Evolutionary conservation across 1,140 invertebrate genomes (phyloP).

Genomic region (Brachionus rubens): DNA sequence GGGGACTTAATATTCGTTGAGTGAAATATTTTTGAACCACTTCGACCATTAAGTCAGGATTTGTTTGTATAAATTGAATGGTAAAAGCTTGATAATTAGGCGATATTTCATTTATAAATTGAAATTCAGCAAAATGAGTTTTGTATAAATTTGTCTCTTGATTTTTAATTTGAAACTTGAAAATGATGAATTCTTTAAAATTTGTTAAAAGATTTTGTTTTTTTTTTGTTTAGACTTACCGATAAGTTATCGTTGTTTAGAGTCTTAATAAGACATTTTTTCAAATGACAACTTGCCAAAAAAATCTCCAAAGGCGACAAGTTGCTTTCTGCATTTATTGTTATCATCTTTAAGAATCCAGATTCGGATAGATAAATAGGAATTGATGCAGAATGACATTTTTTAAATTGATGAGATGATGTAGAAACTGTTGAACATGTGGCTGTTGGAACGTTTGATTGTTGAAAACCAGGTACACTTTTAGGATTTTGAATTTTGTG

Average conservation of each 20-base stretch:
- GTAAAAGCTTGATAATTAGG: conserved; percentile 14
- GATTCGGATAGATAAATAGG: conserved; percentile 42
- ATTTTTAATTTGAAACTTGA: conserved; percentile 21
- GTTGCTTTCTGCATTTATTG: background rate
- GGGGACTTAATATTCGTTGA: background rate
- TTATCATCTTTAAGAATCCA: conserved; percentile 31
- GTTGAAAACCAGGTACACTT: conserved; percentile 3
- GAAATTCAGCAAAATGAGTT: conserved; percentile 28
- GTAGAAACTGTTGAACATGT: background rate
- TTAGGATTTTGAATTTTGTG: conserved; percentile 11
- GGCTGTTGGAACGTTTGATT: background rate
- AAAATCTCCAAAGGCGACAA: conserved; percentile 12
- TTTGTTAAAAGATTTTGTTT: background rate
- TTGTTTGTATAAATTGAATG: conserved; percentile 12
- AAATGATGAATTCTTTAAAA: background rate
- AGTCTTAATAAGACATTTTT: conserved; percentile 10
- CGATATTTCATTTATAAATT: background rate
- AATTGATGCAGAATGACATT: conserved; percentile 10
- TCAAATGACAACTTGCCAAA: conserved; percentile 18
- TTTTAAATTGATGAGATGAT: conserved; percentile 22
- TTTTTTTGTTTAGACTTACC: background rate
- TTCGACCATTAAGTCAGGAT: background rate
- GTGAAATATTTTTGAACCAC: conserved; percentile 20
- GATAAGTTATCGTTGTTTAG: conserved; percentile 6
- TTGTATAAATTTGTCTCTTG: conserved; percentile 13